These are phyloP conservation scores for Sebastiscus albofasciatus DNA, from an alignment of 2,797 vertebrate genomes.

Conservation along the genomic window DNA sequence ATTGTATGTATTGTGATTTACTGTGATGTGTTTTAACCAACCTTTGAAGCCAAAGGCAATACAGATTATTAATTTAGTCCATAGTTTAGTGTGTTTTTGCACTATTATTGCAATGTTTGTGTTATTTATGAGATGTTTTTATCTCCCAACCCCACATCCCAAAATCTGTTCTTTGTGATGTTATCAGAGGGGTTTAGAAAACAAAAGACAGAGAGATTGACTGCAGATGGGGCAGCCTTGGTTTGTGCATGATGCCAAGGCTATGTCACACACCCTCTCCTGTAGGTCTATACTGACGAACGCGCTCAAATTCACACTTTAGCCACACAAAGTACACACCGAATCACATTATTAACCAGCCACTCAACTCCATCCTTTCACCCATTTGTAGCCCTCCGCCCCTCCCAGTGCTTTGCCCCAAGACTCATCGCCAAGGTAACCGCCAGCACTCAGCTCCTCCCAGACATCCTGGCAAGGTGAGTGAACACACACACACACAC, in stretches of 20 bases:
- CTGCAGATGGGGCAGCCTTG: conserved; percentile 40
- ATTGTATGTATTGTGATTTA: not conserved
- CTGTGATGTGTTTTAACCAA: not conserved
- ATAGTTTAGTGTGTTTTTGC: not conserved
- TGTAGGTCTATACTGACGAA: conserved; percentile 2
- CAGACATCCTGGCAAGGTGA: conserved; percentile 73
- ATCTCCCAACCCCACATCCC: not conserved
- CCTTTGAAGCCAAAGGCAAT: not conserved
- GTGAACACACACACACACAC: conserved; percentile 15
- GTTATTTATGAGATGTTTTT: not conserved
- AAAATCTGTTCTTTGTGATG: conserved; percentile 27
- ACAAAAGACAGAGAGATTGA: conserved; percentile 37
- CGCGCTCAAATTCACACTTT: conserved; percentile 17
- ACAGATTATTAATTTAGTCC: not conserved
- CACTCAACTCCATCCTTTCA: conserved; percentile 61
- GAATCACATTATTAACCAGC: conserved; percentile 66
- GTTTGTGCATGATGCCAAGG: conserved; percentile 20
- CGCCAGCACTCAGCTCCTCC: conserved; percentile 51
- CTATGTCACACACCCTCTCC: conserved; percentile 30
- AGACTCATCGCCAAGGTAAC: conserved; percentile 72
- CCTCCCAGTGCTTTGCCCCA: conserved; percentile 55
- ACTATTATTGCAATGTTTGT: not conserved
- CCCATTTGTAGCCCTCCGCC: conserved; percentile 55
- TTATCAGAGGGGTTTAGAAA: conserved; percentile 31
- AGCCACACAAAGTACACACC: conserved; percentile 41